Percentiles rank a stretch among this genome's conserved stretches.
phyloP scores from a whole-genome alignment of 2,113 vertebrate species.

The Ageneiosus marmoratus region DNA sequence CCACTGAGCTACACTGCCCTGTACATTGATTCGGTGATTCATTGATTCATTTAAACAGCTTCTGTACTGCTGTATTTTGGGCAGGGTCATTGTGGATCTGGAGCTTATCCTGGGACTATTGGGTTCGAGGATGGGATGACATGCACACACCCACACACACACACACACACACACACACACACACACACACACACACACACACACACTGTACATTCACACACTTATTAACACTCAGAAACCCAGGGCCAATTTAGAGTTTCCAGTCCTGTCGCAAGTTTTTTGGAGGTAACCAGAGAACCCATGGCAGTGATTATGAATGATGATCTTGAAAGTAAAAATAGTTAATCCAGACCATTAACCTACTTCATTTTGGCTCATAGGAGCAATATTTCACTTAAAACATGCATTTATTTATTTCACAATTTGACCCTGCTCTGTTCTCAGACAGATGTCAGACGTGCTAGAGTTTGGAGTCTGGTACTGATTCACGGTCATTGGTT shows the following conservation, averaged over 20 bases:
- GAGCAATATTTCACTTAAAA: neutral
- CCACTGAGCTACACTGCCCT: too few relatives aligned
- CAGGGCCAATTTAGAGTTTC: neutral
- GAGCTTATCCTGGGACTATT: neutral
- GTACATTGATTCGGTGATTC: too few relatives aligned
- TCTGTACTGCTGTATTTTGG: neutral
- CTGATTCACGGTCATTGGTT: constrained; percentile 4
- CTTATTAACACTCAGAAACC: neutral
- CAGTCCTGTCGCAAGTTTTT: neutral
- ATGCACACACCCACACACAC: too few relatives aligned
- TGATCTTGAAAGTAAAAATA: neutral
- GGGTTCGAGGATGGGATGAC: neutral
- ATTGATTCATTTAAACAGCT: neutral
- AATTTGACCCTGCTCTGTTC: neutral
- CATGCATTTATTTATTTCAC: neutral
- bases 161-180: too few relatives aligned
- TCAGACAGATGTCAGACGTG: neutral
- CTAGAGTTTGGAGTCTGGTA: neutral
- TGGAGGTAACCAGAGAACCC: neutral
- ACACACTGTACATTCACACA: neutral
- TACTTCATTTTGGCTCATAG: neutral
- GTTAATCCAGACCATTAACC: neutral
- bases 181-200: neutral
- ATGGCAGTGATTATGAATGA: neutral
- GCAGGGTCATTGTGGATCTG: too few relatives aligned